A percentile compares a stretch with the other conserved stretches of the same genome.
phyloP scores from a whole-genome alignment of 2,113 vertebrate species.

The Sinocyclocheilus anophthalmus region DNA sequence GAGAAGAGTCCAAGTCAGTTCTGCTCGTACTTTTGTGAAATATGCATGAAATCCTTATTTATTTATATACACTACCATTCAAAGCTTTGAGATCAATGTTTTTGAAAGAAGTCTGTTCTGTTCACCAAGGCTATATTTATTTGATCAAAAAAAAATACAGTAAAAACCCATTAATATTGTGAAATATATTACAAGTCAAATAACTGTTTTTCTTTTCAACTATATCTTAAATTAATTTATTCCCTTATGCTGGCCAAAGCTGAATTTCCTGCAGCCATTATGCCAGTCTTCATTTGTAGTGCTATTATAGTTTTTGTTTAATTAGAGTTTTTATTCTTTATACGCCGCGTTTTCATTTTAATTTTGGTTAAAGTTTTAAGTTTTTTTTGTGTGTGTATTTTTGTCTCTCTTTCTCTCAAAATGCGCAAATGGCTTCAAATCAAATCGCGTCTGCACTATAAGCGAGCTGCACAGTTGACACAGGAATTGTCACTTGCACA shows the following conservation, averaged over 20 bases:
- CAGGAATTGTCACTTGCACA: too few relatives aligned
- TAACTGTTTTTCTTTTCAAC: background rate
- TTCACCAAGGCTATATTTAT: background rate
- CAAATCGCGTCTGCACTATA: too few relatives aligned
- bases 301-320: too few relatives aligned
- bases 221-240: background rate
- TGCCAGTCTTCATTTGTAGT: background rate
- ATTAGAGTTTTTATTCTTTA: too few relatives aligned
- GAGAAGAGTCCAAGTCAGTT: constrained; percentile 98
- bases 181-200: background rate
- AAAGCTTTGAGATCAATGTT: background rate
- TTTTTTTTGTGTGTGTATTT: too few relatives aligned
- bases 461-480: too few relatives aligned
- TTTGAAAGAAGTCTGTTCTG: background rate
- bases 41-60: background rate
- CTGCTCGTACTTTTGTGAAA: constrained; percentile 63
- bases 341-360: too few relatives aligned
- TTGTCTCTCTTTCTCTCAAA: too few relatives aligned
- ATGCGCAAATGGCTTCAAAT: too few relatives aligned
- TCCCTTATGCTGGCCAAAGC: background rate
- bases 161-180: background rate
- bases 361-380: too few relatives aligned
- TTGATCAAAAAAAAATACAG: background rate
- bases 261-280: background rate
- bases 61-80: background rate